Base-by-base conservation (phyloP, 2,797 vertebrate species). In the Paguma larvata region DNA sequence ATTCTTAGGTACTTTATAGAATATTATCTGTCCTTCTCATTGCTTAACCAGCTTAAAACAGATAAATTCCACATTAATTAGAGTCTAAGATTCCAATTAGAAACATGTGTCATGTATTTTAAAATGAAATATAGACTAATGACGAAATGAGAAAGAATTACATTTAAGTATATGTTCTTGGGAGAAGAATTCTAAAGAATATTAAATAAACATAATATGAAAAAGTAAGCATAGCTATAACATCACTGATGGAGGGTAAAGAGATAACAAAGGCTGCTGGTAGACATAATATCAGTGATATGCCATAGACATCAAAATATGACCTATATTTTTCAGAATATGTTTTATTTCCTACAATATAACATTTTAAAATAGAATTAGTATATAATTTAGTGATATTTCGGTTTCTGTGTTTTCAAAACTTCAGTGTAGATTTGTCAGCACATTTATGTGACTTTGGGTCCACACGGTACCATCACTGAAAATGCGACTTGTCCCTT, bases 31-130 rank as follows among this genome's bases (percentile, higher is more conserved):
- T 89, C 34, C 30, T 93, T 87, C 18, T 97, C 46, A 91, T 56
- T 85, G 83, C 1, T 82, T 89, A 85, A 62, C 46, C 48, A 86
- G 15, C 2, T 65, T 78, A 91, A 70, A 27, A 44, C 21, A 67
- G n/a, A 10, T 51, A 30, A 90, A 19, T 89, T 93, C 12, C 41
- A 77, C 48, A 88, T 85, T 80, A 88, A 85, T 14, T 73, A 6
- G 80, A 1, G 3, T 62, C 4, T 89, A 77, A 63, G 1, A 78
- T 72, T 79, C 46, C n/a, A 96, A 79, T 59, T 89, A 72, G 38
- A 92, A 94, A 83, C 19, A 32, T 68, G 34, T 73, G 21, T n/a
- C 46, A 85, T 67, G 30, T 70, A 51, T 67, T 91, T 95, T 56
- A 41, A n/a, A 86, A 67, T 77, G 16, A 85, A 92, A 79, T 41